Base-by-base conservation (phyloP, 2,797 vertebrate genomes). In the Hybognathus amarus region DNA sequence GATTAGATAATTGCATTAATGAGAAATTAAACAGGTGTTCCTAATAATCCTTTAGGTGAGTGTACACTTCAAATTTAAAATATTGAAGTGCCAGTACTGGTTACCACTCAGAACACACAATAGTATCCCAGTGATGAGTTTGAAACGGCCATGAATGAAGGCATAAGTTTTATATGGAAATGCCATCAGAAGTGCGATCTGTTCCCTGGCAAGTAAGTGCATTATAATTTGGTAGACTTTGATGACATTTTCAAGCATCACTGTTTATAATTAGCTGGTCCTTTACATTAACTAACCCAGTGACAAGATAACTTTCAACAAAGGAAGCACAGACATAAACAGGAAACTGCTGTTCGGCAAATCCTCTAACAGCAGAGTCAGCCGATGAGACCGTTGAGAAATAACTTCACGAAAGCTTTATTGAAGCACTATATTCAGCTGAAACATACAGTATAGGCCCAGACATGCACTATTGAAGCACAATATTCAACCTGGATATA, bases 261-360 rank as follows among this genome's bases (percentile, higher is more conserved):
- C 15, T 24, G 66, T 50, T 70, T 56, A 79, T 68, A 54, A 76
- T 80, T 70, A 42, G 45, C 22, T 47, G 24, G 5, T 4, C 22
- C 36, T 82, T 87, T 47, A 68, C 12, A 64, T 74, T 66, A 40
- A 81, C 50, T 38, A 56, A 56, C 73, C 22, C 15, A 38, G 50
- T 8, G n/a, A n/a, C 40, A 66, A 81, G 42, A 77, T 24, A 36
- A 40, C 56, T 59, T 63, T 47, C 38, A 59, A 77, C 77, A 83
- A 67, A 88, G 78, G 85, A 88, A 83, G 75, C 13, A 45, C 40
- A 70, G 63, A 68, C 30, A 78, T 83, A 86, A 82, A 83, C 85
- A 85, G 85, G 83, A 87, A 87, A 50, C 80, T 82, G 86, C 77
- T 64, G 70, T 68, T 80, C 50, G 27, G 64, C 79, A 85, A 45